Evolutionary conservation across 2,888 invertebrate genomes (phyloP).

Genomic region (Archaeoteleia sp.): DNA sequence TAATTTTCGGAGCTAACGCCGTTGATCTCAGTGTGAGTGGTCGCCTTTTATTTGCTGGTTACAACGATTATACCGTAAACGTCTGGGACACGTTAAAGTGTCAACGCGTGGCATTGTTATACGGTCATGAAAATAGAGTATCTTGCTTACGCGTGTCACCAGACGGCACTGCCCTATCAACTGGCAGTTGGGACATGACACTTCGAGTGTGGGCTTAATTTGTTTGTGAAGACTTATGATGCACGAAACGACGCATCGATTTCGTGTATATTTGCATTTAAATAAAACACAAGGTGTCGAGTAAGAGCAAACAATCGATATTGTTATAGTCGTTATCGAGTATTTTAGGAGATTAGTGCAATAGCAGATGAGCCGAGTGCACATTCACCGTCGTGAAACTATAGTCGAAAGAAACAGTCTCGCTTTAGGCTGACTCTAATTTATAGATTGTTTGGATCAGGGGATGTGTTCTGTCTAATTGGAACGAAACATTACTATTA

Average conservation of each 20-base stretch:
- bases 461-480: no score
- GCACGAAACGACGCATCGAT: neutral
- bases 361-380: constrained; percentile 45
- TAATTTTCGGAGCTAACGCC: constrained; percentile 97
- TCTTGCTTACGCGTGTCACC: constrained; percentile 94
- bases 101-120: constrained; percentile 89
- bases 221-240: constrained; percentile 7
- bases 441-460: constrained; percentile 56
- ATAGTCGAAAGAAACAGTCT: constrained; percentile 42
- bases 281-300: constrained; percentile 12
- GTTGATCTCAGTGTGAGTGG: constrained; percentile 98
- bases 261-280: constrained; percentile 15
- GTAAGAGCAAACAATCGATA: constrained; percentile 28
- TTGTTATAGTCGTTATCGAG: constrained; percentile 42
- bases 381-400: constrained; percentile 38
- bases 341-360: constrained; percentile 40
- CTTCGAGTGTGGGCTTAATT: constrained; percentile 81
- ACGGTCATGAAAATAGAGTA: constrained; percentile 97
- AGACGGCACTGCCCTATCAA: constrained; percentile 97
- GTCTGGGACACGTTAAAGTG: constrained; percentile 99
- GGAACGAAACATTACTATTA: no score
- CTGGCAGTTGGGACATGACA: constrained; percentile 98
- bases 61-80: constrained; percentile 98
- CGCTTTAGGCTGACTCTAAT: constrained; percentile 65
- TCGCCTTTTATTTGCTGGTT: constrained; percentile 96